Conservation (phyloP, 2,797 vertebrate genomes). For the Tauraco hartlaubi region DNA sequence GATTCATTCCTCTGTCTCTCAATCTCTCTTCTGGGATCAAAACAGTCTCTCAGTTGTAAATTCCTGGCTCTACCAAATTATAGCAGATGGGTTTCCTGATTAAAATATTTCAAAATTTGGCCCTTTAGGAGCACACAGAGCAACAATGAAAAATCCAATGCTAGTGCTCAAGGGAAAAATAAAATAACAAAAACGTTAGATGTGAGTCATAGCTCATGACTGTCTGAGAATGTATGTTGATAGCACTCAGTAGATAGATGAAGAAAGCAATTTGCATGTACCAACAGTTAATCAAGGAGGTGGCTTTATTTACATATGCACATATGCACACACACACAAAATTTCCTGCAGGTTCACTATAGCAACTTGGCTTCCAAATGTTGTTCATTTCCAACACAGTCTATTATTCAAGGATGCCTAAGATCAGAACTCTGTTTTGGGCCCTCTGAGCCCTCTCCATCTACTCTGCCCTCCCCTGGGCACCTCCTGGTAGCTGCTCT, state of each 20-base stretch:
- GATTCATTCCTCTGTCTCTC: conserved; percentile 14
- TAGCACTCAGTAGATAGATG: neutral
- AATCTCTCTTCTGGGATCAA: neutral
- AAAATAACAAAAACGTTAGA: neutral
- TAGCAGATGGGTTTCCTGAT: neutral
- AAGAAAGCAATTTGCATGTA: neutral
- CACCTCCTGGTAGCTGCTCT: neutral
- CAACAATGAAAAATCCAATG: neutral
- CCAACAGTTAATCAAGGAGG: neutral
- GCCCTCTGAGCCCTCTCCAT: neutral
- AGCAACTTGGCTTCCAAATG: neutral
- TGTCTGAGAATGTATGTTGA: neutral
- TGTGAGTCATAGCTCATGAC: neutral
- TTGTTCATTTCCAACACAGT: neutral
- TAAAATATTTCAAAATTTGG: neutral
- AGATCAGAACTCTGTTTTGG: neutral
- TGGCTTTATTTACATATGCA: neutral
- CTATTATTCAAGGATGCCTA: neutral
- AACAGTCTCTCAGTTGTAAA: neutral
- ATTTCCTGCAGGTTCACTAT: neutral
- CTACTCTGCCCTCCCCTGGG: neutral
- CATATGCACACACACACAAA: accelerated
- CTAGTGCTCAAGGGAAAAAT: neutral
- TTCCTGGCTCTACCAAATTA: neutral
- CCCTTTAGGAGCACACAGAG: neutral